Conservation (phyloP, 2,113 vertebrate genomes). For the Symphodus melops region DNA sequence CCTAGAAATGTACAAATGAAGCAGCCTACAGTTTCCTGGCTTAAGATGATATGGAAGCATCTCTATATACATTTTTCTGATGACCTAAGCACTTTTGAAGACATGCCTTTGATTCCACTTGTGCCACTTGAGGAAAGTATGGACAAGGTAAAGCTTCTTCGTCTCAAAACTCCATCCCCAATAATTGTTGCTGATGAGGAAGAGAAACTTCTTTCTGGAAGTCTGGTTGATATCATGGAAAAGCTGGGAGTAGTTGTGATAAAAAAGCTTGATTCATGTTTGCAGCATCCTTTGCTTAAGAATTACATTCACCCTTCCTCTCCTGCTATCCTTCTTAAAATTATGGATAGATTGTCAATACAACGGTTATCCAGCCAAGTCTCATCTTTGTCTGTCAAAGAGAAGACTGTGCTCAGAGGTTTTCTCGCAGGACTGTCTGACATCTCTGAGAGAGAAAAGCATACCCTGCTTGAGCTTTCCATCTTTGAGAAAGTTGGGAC, state of each 20-base stretch:
- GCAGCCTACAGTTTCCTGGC: constrained; percentile 91
- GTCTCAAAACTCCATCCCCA: constrained; percentile 91
- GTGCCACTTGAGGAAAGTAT: constrained; percentile 84
- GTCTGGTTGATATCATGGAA: constrained; percentile 88
- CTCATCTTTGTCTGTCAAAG: constrained; percentile 84
- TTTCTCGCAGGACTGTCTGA: constrained; percentile 93
- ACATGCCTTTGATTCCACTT: constrained; percentile 96
- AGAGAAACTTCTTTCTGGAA: constrained; percentile 86
- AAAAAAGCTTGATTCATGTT: constrained; percentile 89
- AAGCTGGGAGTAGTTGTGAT: constrained; percentile 93
- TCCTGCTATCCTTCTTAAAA: constrained; percentile 90
- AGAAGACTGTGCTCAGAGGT: constrained; percentile 90
- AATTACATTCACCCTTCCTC: constrained; percentile 91
- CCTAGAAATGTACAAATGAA: constrained; percentile 88
- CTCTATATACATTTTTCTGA: constrained; percentile 96
- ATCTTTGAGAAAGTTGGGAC: constrained; percentile 92
- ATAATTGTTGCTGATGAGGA: constrained; percentile 89
- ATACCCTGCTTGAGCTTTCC: constrained; percentile 89
- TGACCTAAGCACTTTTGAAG: constrained; percentile 93
- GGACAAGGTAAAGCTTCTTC: constrained; percentile 86
- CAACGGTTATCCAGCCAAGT: constrained; percentile 90
- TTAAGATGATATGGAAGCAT: constrained; percentile 96
- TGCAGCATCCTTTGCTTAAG: constrained; percentile 95
- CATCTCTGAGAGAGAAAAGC: constrained; percentile 91
- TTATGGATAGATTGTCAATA: constrained; percentile 91